Conservation (phyloP, 2,797 vertebrate species). For the Myotis myotis region DNA sequence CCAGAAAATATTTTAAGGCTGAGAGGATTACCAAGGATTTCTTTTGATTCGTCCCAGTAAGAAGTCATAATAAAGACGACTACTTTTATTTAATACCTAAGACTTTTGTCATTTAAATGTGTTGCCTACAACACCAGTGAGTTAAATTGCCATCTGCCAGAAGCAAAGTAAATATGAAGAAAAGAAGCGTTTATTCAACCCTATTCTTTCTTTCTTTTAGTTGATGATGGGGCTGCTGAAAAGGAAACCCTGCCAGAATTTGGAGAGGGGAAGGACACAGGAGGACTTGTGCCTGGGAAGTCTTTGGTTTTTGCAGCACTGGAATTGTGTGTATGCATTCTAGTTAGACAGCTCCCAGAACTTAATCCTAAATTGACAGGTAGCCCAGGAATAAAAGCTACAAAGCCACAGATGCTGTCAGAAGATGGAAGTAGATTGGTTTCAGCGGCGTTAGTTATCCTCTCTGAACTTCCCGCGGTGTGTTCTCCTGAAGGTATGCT, state of each 20-base stretch:
- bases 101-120: slow-evolving; percentile 22
- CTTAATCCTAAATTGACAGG: slow-evolving; percentile 93
- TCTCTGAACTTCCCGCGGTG: slow-evolving; percentile 92
- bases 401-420: slow-evolving; percentile 85
- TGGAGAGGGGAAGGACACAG: slow-evolving; percentile 95
- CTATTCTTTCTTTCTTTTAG: slow-evolving; percentile 82
- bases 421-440: slow-evolving; percentile 89
- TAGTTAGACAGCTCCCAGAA: slow-evolving; percentile 93
- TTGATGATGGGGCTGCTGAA: slow-evolving; percentile 96
- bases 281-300: slow-evolving; percentile 92
- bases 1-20: not conserved
- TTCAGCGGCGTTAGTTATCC: slow-evolving; percentile 89
- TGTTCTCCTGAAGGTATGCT: slow-evolving; percentile 95
- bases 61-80: slow-evolving; percentile 23
- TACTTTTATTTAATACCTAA: not conserved
- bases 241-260: slow-evolving; percentile 96
- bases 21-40: not conserved
- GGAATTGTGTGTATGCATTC: slow-evolving; percentile 93
- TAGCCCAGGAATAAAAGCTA: slow-evolving; percentile 81
- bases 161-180: not conserved
- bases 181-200: not conserved
- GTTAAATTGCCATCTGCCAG: not conserved
- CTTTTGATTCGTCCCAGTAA: not conserved
- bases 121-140: not conserved
- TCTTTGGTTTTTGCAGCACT: slow-evolving; percentile 94